Evolutionary conservation across 2,888 invertebrate genomes (phyloP), one percentile per base, ranked within the genome.

Genomic region (Atethmia centrago): DNA sequence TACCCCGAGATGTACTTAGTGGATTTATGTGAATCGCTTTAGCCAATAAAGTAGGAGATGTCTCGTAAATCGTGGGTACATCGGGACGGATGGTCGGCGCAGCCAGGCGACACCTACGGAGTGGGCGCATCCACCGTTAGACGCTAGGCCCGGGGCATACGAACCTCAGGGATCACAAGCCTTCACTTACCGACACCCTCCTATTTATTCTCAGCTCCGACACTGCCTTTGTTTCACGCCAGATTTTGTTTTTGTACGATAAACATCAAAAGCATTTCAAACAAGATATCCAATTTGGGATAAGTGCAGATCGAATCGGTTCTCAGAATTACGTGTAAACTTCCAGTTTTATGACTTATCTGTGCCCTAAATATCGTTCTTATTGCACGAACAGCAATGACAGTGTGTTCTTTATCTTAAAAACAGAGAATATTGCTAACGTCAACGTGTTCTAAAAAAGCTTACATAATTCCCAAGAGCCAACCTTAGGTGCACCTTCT

Each of bases 71-170:
- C 92, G 92, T 89, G 77, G 88, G 88, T 88, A 90, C 90, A 91
- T 86, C 88, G 93, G 92, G 93, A 92, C 91, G 93, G 93, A 93
- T 90, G 89, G 89, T 80, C 89, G 89, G 87, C 88, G 89, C 88
- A 85, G 69, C 83, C 83, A 86, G 88, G 93, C 93, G 95, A 95
- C 95, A 95, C 95, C 94, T 93, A 89, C 84, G 76, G 92, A 94
- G 95, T 95, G 95, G 95, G 95, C 94, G 94, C 91, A 89, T 89
- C 92, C 90, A 92, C 95, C 95, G 95, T 95, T 95, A 95, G 90
- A 82, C 79, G 85, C 78, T 77, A 83, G 81, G 84, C 88, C 88
- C 78, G 84, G 79, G 89, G 88, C 89, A 84, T 77, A 84, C 80
- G 80, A 80, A 83, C 85, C 83, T 83, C 84, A 80, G 76, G 89